These are phyloP conservation scores for Microdon myrmicae DNA, from an alignment of 2,888 invertebrate species.

Conservation along the genomic window DNA sequence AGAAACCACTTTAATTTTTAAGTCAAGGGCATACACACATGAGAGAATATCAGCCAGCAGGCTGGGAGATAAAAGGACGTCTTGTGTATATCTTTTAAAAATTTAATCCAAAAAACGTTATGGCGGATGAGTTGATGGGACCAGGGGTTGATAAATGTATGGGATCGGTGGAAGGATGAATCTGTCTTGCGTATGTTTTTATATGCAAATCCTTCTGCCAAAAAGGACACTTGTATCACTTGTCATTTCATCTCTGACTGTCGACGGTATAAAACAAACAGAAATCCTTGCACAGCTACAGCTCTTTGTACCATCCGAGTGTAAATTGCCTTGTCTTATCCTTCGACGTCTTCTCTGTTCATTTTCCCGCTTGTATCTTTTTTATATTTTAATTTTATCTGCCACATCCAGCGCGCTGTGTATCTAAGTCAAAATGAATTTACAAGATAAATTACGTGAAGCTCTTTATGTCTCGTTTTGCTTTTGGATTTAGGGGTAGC, in stretches of 20 bases:
- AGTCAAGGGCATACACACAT: too few species aligned
- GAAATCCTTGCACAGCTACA: slow-evolving; percentile 33
- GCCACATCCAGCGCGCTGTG: slow-evolving; percentile 47
- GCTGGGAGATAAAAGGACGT: too few species aligned
- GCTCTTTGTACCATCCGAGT: too few species aligned
- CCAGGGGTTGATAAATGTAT: too few species aligned
- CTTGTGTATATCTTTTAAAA: too few species aligned
- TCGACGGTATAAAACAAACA: slow-evolving; percentile 12
- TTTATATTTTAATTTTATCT: slow-evolving; percentile 27
- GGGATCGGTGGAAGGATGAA: too few species aligned
- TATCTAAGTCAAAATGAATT: slow-evolving; percentile 47
- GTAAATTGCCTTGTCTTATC: slow-evolving; percentile 45
- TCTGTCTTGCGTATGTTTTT: too few species aligned
- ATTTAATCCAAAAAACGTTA: too few species aligned
- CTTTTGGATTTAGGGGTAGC: not conserved
- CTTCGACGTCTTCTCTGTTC: slow-evolving; percentile 22
- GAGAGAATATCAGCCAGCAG: too few species aligned
- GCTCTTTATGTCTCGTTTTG: slow-evolving; percentile 18
- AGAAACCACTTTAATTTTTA: slow-evolving; percentile 24
- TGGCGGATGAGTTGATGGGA: too few species aligned
- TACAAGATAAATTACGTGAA: slow-evolving; percentile 32
- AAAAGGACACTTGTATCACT: slow-evolving; percentile 49
- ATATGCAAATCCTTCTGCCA: slow-evolving; percentile 33
- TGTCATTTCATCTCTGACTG: slow-evolving; percentile 39
- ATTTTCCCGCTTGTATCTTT: slow-evolving; percentile 11